A percentile compares a stretch with the other conserved stretches of the same genome.
These are phyloP conservation scores for Metopia argyrocephala DNA, from an alignment of 2,888 invertebrate genomes.

Conservation along the genomic window DNA sequence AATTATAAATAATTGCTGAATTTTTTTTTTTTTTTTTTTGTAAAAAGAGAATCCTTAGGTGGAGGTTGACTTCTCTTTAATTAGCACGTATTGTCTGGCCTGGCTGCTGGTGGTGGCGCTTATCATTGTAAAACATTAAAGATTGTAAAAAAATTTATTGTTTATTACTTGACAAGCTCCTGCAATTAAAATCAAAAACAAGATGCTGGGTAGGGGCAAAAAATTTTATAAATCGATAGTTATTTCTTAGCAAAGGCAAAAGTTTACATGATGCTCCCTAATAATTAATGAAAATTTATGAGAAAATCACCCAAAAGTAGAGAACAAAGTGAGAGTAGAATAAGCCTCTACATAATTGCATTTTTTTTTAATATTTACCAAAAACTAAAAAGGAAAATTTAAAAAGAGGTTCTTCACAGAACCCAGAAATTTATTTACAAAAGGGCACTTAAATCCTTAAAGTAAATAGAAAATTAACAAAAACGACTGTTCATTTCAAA, in stretches of 20 bases:
- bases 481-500: too few species aligned
- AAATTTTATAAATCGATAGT: conserved; percentile 17
- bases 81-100: conserved; percentile 36
- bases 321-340: too few species aligned
- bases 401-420: too few species aligned
- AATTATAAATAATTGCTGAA: conserved; percentile 30
- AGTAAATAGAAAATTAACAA: too few species aligned
- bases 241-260: neutral
- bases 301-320: neutral
- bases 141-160: conserved; percentile 41
- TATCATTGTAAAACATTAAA: conserved; percentile 22
- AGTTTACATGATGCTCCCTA: neutral
- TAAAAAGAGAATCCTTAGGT: neutral
- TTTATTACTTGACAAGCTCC: conserved; percentile 54
- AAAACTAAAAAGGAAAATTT: too few species aligned
- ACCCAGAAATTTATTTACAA: too few species aligned
- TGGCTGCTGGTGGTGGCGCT: neutral
- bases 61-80: neutral
- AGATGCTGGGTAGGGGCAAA: neutral
- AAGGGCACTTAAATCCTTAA: too few species aligned
- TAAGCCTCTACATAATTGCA: too few species aligned
- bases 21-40: conserved; percentile 3
- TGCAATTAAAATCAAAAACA: neutral
- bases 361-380: too few species aligned
- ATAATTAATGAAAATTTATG: conserved; percentile 29